Conservation (phyloP, 92 coral and sea anemone species). For the Umimayanthus kanabou region DNA sequence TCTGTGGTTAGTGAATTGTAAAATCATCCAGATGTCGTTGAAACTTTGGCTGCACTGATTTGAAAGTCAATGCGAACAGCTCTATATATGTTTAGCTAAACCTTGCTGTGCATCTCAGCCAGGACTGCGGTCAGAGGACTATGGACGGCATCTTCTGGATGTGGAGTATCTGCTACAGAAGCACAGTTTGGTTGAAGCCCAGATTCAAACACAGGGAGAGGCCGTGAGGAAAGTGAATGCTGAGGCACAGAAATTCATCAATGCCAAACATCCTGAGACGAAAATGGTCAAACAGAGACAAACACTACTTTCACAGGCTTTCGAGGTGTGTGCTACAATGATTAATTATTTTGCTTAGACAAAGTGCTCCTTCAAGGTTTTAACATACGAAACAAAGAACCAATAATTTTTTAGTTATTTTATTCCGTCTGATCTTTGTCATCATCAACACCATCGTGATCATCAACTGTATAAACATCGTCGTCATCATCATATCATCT, state of each 20-base stretch:
- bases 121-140: constrained; percentile 87
- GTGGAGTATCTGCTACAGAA: constrained; percentile 93
- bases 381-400: too few relatives aligned
- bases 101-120: constrained; percentile 49
- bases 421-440: too few relatives aligned
- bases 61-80: neutral
- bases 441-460: too few relatives aligned
- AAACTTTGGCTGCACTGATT: neutral
- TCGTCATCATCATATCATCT: too few relatives aligned
- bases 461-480: too few relatives aligned
- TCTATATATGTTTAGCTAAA: neutral
- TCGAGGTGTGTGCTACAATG: constrained; percentile 56
- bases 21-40: neutral
- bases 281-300: constrained; percentile 81
- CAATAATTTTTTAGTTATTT: too few relatives aligned
- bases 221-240: constrained; percentile 72
- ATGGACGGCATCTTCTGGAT: constrained; percentile 90
- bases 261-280: constrained; percentile 87
- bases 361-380: too few relatives aligned
- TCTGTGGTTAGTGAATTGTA: neutral
- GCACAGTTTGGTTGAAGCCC: constrained; percentile 90
- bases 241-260: constrained; percentile 68
- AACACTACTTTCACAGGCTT: constrained; percentile 67
- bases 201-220: constrained; percentile 84
- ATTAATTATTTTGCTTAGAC: too few relatives aligned